Base-by-base conservation (phyloP, 2,797 vertebrate species). In the Dendrocincla tyrannina region DNA sequence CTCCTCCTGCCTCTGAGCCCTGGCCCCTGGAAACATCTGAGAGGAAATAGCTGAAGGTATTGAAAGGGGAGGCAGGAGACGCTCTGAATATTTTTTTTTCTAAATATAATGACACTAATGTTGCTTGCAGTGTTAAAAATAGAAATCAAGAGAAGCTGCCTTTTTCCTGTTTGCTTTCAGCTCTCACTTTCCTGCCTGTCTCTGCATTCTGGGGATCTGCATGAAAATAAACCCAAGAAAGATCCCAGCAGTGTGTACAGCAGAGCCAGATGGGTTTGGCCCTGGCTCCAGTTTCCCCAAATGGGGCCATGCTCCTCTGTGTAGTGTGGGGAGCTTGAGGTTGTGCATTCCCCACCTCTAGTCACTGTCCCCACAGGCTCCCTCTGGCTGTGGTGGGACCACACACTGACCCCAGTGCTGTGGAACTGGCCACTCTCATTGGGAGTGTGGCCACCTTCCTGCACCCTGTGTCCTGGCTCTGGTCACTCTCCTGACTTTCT, bases 41-140 rank as follows among this genome's bases (percentile, higher is more conserved):
- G 82, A 94, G 95, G 94, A 97, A 95, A 97, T 95, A 96, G 92
- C 80, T 93, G 91, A 95, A 94, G 86, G 94, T 95, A 91, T 91
- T 91, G 91, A 91, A 93, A 91, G 30, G 55, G 72, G 81, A 95
- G 89, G 33, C 92, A 93, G 89, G 93, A 96, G 95, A 93, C 3
- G 1, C 55, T 96, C 41, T 2, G n/a, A 77, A 66, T 91, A 72
- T 87, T 91, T 83, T 89, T 91, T 85, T 78, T 70, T 39, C 91
- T 96, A 96, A 95, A 95, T 95, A 92, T 89, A 85, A 91, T 92
- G 89, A 85, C 35, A 92, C 42, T 83, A 91, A 91, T 77, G 85
- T 78, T 83, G 62, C 77, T 93, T 89, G 77, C 52, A 79, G 58
- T 55, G 73, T 89, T 85, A 87, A 94, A 91, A 84, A 55, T 89